A percentile compares a stretch with the other conserved stretches of the same genome.
Evolutionary conservation across 2,888 invertebrate genomes (phyloP).

Genomic region (Scaptomyza flava): DNA sequence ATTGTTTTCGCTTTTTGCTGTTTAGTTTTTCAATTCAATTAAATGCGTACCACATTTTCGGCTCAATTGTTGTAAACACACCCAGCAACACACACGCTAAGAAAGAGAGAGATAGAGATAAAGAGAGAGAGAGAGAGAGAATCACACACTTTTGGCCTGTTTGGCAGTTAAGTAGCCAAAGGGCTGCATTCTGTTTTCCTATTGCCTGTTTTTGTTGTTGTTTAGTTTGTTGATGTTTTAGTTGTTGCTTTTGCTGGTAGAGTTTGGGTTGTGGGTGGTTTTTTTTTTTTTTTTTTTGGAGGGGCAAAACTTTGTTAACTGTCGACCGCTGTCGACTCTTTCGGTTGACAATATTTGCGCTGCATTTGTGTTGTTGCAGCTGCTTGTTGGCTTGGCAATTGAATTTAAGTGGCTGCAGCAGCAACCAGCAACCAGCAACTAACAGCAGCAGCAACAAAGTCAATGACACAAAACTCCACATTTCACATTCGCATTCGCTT

Average conservation of each 20-base stretch:
- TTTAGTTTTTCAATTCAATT: conserved; percentile 73
- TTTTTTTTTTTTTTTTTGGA: conserved; percentile 19
- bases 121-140: conserved; percentile 5
- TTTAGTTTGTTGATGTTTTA: conserved; percentile 18
- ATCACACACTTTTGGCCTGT: conserved; percentile 53
- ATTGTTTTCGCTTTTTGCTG: conserved; percentile 28
- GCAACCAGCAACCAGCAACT: conserved; percentile 36
- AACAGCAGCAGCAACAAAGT: conserved; percentile 36
- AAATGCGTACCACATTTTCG: conserved; percentile 66
- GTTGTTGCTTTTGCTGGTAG: conserved; percentile 17
- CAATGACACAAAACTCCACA: conserved; percentile 50
- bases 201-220: conserved; percentile 15
- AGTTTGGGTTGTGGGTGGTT: conserved; percentile 49
- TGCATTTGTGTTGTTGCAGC: conserved; percentile 51
- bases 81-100: conserved; percentile 18
- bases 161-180: conserved; percentile 70
- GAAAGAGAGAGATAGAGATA: not conserved
- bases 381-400: conserved; percentile 63
- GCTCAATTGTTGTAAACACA: conserved; percentile 63
- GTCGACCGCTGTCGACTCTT: conserved; percentile 38
- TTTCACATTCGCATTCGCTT: conserved; percentile 48
- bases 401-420: conserved; percentile 70
- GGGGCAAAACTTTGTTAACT: conserved; percentile 73
- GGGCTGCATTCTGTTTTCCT: conserved; percentile 42
- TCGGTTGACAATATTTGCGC: conserved; percentile 71